These are phyloP conservation scores for Sinella curviseta DNA, from an alignment of 1,140 invertebrate genomes.

Conservation along the genomic window DNA sequence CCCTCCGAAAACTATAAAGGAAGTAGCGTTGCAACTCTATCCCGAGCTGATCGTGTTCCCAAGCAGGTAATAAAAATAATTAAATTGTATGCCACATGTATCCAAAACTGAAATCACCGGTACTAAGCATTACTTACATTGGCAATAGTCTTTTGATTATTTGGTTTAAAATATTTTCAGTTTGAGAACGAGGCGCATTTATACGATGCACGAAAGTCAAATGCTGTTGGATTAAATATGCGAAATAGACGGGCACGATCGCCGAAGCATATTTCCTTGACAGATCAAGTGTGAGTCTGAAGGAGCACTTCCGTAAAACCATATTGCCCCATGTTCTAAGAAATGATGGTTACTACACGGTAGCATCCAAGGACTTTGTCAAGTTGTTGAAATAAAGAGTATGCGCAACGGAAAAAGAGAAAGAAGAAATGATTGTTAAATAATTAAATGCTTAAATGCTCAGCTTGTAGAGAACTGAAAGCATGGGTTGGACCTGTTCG, in stretches of 20 bases:
- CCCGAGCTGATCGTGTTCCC: not conserved
- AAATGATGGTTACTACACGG: conserved; percentile 18
- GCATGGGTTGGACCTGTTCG: no score
- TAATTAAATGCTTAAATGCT: no score
- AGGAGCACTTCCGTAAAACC: conserved; percentile 10
- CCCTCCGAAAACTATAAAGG: not conserved
- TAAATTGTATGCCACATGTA: not conserved
- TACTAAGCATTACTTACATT: no score
- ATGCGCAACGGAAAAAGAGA: not conserved
- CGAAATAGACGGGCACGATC: not conserved
- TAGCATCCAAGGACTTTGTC: not conserved
- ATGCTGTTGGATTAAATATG: not conserved
- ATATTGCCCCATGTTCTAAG: not conserved
- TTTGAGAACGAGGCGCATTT: not conserved
- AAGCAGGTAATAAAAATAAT: no score
- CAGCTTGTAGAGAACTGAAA: no score
- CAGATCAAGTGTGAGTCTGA: not conserved
- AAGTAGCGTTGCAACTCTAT: not conserved
- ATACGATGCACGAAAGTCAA: not conserved
- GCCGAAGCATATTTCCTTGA: not conserved
- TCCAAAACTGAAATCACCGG: no score
- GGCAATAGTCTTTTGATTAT: not conserved
- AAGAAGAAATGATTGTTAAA: no score
- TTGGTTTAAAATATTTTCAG: not conserved
- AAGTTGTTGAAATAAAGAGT: not conserved